phyloP scores from a whole-genome alignment of 2,888 invertebrate genomes.

The Tricholauxania praeusta region DNA sequence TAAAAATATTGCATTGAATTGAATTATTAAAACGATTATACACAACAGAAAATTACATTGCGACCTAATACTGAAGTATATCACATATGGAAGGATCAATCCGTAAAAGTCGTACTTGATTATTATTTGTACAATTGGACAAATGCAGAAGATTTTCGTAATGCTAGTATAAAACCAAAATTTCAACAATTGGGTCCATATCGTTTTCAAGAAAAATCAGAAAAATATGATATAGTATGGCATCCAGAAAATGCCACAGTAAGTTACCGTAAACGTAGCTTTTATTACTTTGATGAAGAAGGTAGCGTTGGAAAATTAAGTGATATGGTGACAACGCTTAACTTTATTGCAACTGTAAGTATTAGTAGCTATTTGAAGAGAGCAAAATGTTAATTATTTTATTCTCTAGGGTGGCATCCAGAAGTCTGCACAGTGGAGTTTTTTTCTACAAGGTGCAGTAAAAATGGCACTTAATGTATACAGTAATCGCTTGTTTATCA shows the following conservation, averaged over 20 bases:
- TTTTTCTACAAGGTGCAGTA: constrained; percentile 59
- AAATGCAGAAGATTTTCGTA: constrained; percentile 74
- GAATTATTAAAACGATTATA: neutral
- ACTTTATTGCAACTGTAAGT: constrained; percentile 48
- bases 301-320: constrained; percentile 77
- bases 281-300: constrained; percentile 78
- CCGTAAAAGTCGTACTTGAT: constrained; percentile 73
- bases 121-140: constrained; percentile 83
- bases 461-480: constrained; percentile 72
- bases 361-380: neutral
- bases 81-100: constrained; percentile 74
- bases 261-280: constrained; percentile 75
- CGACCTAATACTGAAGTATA: constrained; percentile 69
- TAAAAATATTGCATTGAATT: no score
- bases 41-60: constrained; percentile 56
- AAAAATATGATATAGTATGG: constrained; percentile 78
- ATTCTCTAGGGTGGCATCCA: constrained; percentile 33
- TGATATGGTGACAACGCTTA: constrained; percentile 76
- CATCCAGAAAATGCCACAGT: constrained; percentile 78
- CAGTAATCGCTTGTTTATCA: constrained; percentile 71
- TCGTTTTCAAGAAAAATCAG: constrained; percentile 73
- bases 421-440: constrained; percentile 45
- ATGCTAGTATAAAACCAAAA: constrained; percentile 69
- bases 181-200: constrained; percentile 73
- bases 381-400: no score